Conservation (phyloP, 1,140 invertebrate genomes). For the Lepidurus arcticus region DNA sequence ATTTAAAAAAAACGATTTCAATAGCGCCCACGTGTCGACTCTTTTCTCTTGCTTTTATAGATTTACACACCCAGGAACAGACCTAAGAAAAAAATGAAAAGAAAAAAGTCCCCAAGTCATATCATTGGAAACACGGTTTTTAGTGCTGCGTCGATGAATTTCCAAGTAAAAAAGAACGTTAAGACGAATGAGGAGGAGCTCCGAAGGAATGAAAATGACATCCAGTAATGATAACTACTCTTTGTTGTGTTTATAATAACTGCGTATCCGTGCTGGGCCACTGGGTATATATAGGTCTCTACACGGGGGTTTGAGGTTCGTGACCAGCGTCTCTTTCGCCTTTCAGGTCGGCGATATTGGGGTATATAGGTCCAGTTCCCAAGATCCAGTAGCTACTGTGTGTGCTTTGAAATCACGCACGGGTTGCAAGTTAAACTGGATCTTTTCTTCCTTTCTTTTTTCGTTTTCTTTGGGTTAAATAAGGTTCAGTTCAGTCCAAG, state of each 20-base stretch:
- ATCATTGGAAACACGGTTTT: neutral
- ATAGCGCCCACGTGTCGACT: neutral
- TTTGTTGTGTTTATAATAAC: neutral
- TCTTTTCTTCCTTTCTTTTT: neutral
- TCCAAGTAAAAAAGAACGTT: neutral
- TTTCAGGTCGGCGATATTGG: too few species aligned
- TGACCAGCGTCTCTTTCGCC: neutral
- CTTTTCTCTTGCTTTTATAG: neutral
- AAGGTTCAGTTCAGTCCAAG: neutral
- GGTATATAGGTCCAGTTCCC: too few species aligned
- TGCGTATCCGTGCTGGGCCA: neutral
- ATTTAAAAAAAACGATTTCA: neutral
- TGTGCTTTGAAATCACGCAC: constrained; percentile 19
- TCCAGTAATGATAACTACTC: neutral
- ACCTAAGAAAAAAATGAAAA: neutral
- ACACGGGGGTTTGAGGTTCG: neutral
- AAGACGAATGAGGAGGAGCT: too few species aligned
- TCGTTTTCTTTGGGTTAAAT: neutral
- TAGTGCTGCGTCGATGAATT: neutral
- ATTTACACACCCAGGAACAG: neutral
- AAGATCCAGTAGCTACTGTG: neutral
- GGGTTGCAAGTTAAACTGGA: neutral
- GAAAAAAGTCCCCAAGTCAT: neutral
- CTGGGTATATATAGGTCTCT: neutral
- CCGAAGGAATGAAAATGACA: too few species aligned